Evolutionary conservation across 30 jellyfish, hydroid and myxozoan species (phyloP), one percentile per base, ranked within the genome.

Genomic region (Mastigias papua): DNA sequence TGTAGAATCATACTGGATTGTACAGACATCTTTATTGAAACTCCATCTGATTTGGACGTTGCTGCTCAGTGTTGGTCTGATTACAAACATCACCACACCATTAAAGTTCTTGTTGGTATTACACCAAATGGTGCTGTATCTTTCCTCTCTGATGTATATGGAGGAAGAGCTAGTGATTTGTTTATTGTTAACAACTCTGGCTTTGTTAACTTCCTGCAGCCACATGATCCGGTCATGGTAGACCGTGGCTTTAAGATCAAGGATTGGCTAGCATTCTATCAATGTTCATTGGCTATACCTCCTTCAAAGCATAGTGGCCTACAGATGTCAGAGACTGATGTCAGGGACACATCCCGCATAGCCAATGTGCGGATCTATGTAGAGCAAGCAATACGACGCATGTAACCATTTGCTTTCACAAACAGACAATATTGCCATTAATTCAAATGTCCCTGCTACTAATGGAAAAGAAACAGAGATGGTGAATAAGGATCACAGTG

Each of bases 61-160:
- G 89, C 85, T 3, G 90, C 98, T 0, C 20, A 3, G 35, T 20
- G 64, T 0, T 91, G 97, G 93, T 50, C 90, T 42, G 69, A 81
- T 19, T 92, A 92, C 84, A 92, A 92, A 73, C 98, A 92, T 67
- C 98, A 92, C 48, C 25, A 69, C 58, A 92, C 98, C 21, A 48
- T 86, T 0, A 92, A 92, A 84, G 60, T 87, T 75, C 73, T 87
- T 1, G 51, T 92, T 49, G 78, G 86, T 6, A 80, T 87, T 19
- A 72, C 97, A 0, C 97, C 92, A 30, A 70, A 92, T 65, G 98
- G 98, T 25, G 86, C 92, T 11, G 61, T 88, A 3, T 46, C 92
- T 25, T 92, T 89, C 76, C 62, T 87, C 2, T 92, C 98, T 0
- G 51, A 73, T 60, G 64, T 22, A n/a, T 92, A 87, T 73, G 95